phyloP scores from a whole-genome alignment of 35 echinoderm and acorn worm genomes.

The Holothuria glaberrima region DNA sequence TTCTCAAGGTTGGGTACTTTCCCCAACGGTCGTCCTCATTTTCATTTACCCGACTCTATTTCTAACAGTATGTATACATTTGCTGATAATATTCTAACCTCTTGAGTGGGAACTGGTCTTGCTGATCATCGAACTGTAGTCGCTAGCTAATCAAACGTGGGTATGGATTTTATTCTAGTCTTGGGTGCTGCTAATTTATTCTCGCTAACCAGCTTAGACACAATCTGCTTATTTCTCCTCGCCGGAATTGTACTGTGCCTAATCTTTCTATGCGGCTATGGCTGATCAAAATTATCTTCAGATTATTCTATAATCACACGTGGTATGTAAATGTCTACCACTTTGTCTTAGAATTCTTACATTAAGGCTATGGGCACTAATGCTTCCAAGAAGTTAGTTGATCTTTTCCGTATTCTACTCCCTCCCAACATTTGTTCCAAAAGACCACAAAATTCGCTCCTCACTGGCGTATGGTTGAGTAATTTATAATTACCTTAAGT shows the following conservation, averaged over 20 bases:
- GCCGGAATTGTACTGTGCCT: not conserved
- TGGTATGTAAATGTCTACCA: not conserved
- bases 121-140: not conserved
- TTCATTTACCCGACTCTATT: not conserved
- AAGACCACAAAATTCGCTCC: slow-evolving; percentile 2
- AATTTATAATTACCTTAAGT: not conserved
- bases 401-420: not conserved
- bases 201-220: slow-evolving; percentile 1
- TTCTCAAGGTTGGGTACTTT: not conserved
- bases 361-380: not conserved
- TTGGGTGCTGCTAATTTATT: slow-evolving; percentile 8
- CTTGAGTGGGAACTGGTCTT: slow-evolving; percentile 1
- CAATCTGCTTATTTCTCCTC: not conserved
- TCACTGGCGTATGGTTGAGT: slow-evolving; percentile 6
- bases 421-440: slow-evolving; percentile 11
- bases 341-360: not conserved
- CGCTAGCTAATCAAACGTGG: not conserved
- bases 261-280: not conserved
- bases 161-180: slow-evolving; percentile 2
- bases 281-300: slow-evolving; percentile 13
- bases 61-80: slow-evolving; percentile 14
- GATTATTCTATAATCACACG: slow-evolving; percentile 1
- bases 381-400: slow-evolving; percentile 12
- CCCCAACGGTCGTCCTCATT: not conserved
- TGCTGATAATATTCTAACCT: slow-evolving; percentile 5